Percentiles rank a stretch among this genome's conserved stretches.
Conservation (phyloP, 2,113 vertebrate species). For the Urocitellus parryii region DNA sequence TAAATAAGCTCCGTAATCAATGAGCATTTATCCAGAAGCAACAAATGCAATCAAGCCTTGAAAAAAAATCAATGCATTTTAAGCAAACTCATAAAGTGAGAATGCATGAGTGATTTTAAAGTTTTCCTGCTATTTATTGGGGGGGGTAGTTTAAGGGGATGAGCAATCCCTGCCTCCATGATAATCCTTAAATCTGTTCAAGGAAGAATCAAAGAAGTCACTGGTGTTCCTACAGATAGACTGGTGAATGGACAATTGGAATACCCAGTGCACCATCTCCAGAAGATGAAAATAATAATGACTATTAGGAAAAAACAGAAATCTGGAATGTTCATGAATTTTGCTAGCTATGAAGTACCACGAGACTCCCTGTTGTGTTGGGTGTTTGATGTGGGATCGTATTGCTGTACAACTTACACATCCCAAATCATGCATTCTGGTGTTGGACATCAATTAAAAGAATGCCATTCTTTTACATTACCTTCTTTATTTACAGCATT, state of each 20-base stretch:
- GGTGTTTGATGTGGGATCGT: background rate
- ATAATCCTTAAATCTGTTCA: background rate
- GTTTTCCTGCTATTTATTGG: background rate
- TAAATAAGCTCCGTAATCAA: background rate
- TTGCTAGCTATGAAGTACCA: fast-evolving
- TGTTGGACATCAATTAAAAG: background rate
- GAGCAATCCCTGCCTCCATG: background rate
- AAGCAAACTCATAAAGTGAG: background rate
- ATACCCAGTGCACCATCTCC: background rate
- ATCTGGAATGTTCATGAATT: fast-evolving
- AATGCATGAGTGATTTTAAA: background rate
- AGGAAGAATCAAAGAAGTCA: background rate
- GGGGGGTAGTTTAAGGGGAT: background rate
- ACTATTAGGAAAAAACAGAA: background rate
- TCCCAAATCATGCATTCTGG: background rate
- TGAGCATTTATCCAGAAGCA: background rate
- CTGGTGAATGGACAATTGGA: background rate
- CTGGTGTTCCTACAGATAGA: background rate
- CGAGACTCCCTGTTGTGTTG: background rate
- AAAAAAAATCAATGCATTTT: background rate
- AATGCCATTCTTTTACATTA: background rate
- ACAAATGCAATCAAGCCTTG: background rate
- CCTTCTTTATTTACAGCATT: background rate
- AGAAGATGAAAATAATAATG: background rate
- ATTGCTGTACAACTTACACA: no score